Evolutionary conservation across 2,797 vertebrate species (phyloP).

Genomic region (Caiman crocodilus): DNA sequence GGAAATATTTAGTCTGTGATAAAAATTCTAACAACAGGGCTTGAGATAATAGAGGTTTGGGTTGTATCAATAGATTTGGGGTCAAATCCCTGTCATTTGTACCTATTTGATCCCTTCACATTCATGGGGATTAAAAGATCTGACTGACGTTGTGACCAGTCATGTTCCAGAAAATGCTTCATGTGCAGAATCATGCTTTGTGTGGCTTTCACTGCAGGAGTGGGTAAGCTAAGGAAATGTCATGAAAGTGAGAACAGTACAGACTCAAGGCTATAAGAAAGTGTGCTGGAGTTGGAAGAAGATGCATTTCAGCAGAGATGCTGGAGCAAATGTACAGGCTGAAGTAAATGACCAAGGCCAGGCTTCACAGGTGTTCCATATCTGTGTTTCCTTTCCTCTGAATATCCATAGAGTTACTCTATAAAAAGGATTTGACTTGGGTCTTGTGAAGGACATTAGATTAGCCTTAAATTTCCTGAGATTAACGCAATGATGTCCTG

Average conservation of each 20-base stretch:
- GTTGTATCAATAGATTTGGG: not conserved
- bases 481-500: conserved; percentile 2
- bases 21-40: not conserved
- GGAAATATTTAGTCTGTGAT: not conserved
- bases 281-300: not conserved
- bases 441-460: conserved; percentile 22
- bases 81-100: not conserved
- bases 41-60: not conserved
- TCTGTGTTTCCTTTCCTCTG: not conserved
- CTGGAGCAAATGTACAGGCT: not conserved
- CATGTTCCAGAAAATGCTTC: not conserved
- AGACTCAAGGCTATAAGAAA: not conserved
- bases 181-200: not conserved
- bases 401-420: not conserved
- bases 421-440: not conserved
- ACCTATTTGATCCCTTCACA: conserved; percentile 3
- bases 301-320: not conserved
- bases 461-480: not conserved
- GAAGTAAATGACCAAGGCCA: not conserved
- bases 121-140: not conserved
- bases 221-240: not conserved
- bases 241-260: not conserved
- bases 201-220: not conserved
- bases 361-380: not conserved
- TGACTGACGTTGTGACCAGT: conserved; percentile 12